Evolutionary conservation across 2,888 invertebrate genomes (phyloP), one percentile per base, ranked within the genome.

Genomic region (Dryococelus australis): DNA sequence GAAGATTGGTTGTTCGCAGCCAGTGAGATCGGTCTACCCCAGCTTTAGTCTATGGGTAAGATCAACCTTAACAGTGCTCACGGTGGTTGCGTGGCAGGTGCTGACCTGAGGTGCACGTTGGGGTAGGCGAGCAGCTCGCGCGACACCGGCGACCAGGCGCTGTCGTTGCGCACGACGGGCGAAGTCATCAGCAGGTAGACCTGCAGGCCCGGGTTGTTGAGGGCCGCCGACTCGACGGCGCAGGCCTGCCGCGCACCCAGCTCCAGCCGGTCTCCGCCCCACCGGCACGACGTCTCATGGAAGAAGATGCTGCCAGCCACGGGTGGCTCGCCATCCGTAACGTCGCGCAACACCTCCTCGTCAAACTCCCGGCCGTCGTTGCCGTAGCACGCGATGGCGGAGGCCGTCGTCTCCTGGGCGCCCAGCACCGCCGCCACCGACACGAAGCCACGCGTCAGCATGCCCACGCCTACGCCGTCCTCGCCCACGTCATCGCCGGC

Each of bases 191-290:
- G 89, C 0, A 95, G 91, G 89, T 94, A 94, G 0, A 96, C 92
- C 83, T 93, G 93, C 90, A 93, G 93, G 65, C 92, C 91, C 0
- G 95, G 95, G 90, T 96, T 95, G 90, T 94, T 92, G 88, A 92
- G 92, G 0, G 96, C 95, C 0, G 96, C 95, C 0, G 96, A 95
- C 92, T 96, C 96, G 0, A 96, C 93, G 0, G 95, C 95, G 91
- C 96, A 96, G 0, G 95, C 95, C 90, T 96, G 95, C 27, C 96
- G 92, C 0, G 94, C 90, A 28, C 93, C 93, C 53, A 96, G 91
- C 13, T 94, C 91, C 10, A 91, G 91, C 0, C 90, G 85, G n/a
- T 85, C 87, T 27, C 27, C 0, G 91, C 90, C 12, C 89, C 83
- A 92, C 88, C 92, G 93, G 90, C 95, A 96, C 0, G 95, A 95